phyloP scores from a whole-genome alignment of 1,140 invertebrate species.

The Meloidogyne chitwoodi region DNA sequence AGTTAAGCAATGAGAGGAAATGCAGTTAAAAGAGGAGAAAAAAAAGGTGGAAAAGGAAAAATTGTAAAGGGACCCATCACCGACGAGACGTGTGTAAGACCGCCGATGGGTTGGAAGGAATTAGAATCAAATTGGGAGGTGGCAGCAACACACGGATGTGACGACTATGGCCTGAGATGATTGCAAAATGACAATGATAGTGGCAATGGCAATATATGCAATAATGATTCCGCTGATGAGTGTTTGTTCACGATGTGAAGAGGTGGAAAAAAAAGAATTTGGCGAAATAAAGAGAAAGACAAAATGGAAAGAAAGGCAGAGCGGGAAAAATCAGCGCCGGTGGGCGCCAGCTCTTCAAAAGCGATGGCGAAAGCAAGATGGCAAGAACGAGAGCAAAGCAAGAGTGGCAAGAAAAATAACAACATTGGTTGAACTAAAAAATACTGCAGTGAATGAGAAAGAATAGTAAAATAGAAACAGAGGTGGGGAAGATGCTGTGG shows the following conservation, averaged over 20 bases:
- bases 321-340: neutral
- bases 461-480: neutral
- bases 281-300: too few species aligned
- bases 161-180: neutral
- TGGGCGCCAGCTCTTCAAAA: neutral
- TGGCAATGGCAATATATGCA: neutral
- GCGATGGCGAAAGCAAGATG: neutral
- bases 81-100: neutral
- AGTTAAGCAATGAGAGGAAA: conserved; percentile 1
- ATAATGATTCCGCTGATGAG: neutral
- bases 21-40: neutral
- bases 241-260: neutral
- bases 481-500: neutral
- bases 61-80: neutral
- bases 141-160: neutral
- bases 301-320: neutral
- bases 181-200: conserved; percentile 7
- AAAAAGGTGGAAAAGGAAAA: neutral
- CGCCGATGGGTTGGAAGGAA: neutral
- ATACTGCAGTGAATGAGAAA: too few species aligned
- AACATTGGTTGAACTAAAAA: neutral
- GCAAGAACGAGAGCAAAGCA: neutral
- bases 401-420: neutral
- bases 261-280: neutral
- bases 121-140: neutral